A percentile compares a stretch with the other conserved stretches of the same genome.
phyloP scores from a whole-genome alignment of 2,797 vertebrate genomes.

The Peromyscus attwateri region DNA sequence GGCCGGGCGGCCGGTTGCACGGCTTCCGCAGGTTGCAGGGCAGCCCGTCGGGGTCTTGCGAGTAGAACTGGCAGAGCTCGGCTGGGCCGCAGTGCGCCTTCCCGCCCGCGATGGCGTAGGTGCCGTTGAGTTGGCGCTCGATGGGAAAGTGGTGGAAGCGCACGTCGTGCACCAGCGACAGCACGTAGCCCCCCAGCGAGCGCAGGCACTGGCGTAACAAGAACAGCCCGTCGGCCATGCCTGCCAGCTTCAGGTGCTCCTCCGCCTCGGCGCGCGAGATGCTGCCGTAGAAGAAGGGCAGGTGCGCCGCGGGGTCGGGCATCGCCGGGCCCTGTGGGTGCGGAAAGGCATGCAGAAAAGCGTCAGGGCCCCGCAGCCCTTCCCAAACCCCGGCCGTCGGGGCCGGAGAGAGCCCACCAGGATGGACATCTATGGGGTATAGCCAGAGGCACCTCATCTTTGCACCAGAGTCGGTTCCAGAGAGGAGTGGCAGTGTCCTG shows the following conservation, averaged over 20 bases:
- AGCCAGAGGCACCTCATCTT: background rate
- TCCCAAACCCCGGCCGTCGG: background rate
- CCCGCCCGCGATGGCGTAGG: conserved; percentile 94
- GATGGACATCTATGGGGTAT: background rate
- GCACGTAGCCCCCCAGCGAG: conserved; percentile 96
- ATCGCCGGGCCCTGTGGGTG: conserved; percentile 85
- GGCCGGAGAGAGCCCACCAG: fast-evolving
- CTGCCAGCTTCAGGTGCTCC: conserved; percentile 95
- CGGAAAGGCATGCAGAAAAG: background rate
- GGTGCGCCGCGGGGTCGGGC: conserved; percentile 93
- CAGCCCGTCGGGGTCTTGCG: conserved; percentile 95
- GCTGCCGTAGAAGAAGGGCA: conserved; percentile 98
- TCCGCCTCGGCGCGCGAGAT: conserved; percentile 95
- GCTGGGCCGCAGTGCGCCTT: conserved; percentile 96
- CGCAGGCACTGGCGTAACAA: conserved; percentile 96
- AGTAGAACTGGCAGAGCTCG: conserved; percentile 97
- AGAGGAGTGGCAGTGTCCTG: background rate
- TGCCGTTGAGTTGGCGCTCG: conserved; percentile 96
- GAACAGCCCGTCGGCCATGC: conserved; percentile 96
- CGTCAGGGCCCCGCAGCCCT: background rate
- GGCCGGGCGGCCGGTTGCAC: conserved; percentile 92
- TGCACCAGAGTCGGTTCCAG: background rate
- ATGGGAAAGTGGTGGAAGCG: conserved; percentile 95
- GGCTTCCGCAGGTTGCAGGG: conserved; percentile 93
- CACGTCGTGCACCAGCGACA: conserved; percentile 93